Percentiles rank a stretch among this genome's conserved stretches.
phyloP scores from a whole-genome alignment of 1,140 invertebrate genomes.

The Zaprionus davidi region DNA sequence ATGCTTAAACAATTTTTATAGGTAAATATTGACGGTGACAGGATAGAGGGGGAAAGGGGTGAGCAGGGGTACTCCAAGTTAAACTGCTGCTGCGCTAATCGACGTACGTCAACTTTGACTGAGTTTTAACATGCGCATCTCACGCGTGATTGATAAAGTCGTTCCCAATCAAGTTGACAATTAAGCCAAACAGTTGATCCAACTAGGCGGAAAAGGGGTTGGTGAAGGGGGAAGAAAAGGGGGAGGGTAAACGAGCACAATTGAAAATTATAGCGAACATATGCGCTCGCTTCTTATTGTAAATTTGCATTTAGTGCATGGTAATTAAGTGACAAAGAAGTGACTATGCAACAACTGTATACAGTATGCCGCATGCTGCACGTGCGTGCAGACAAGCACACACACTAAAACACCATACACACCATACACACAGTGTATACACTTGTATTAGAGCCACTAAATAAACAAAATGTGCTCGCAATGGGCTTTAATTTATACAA shows the following conservation, averaged over 20 bases:
- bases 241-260: background rate
- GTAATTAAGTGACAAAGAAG: conserved; percentile 55
- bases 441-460: conserved; percentile 25
- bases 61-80: background rate
- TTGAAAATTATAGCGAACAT: background rate
- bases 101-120: conserved; percentile 69
- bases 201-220: background rate
- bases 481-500: conserved; percentile 73
- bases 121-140: conserved; percentile 55
- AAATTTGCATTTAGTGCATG: conserved; percentile 45
- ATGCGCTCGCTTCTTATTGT: conserved; percentile 18
- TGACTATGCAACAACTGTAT: conserved; percentile 44
- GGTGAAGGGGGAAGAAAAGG: background rate
- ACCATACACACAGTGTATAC: background rate
- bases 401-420: background rate
- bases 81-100: conserved; percentile 57
- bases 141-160: conserved; percentile 61
- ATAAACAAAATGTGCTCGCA: conserved; percentile 60
- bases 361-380: conserved; percentile 28
- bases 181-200: conserved; percentile 12
- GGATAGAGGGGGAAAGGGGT: background rate
- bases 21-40: conserved; percentile 63
- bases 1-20: conserved; percentile 78
- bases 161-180: conserved; percentile 32
- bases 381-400: conserved; percentile 18